Percentiles rank a stretch among this genome's conserved stretches.
These are phyloP conservation scores for Lutraria lutraria DNA, from an alignment of 2,888 invertebrate genomes.

Conservation along the genomic window DNA sequence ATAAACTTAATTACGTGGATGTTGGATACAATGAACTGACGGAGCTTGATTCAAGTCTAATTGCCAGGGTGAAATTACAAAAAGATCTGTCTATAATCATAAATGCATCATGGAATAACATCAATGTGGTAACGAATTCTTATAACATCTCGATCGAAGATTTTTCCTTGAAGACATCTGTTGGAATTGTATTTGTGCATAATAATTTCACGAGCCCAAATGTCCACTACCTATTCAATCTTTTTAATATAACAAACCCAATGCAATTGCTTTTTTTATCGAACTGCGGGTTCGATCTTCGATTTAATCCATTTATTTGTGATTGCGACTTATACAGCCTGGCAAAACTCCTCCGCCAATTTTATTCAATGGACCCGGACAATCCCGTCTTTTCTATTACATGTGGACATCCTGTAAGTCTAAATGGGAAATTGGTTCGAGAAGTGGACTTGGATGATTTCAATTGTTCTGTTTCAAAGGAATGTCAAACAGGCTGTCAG, in stretches of 20 bases:
- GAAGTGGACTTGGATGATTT: conserved; percentile 37
- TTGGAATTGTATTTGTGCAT: conserved; percentile 21
- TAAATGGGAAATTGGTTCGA: conserved; percentile 41
- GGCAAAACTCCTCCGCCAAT: conserved; percentile 24
- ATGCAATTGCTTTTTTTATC: neutral
- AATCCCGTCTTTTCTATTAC: conserved; percentile 53
- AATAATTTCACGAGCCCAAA: conserved; percentile 52
- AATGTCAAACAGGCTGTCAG: conserved; percentile 47
- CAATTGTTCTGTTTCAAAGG: conserved; percentile 49
- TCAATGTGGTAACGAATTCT: conserved; percentile 45
- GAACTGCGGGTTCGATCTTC: conserved; percentile 45
- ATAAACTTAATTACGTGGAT: conserved; percentile 22
- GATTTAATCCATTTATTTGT: conserved; percentile 63
- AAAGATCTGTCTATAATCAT: neutral
- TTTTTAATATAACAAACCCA: conserved; percentile 45
- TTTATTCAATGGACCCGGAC: conserved; percentile 46
- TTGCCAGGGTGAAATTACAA: conserved; percentile 11
- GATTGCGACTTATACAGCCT: conserved; percentile 51
- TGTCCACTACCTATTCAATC: conserved; percentile 17
- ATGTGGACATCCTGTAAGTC: conserved; percentile 34
- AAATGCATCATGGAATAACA: conserved; percentile 51
- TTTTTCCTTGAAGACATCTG: neutral
- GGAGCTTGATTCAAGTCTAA: conserved; percentile 39
- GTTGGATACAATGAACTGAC: conserved; percentile 48
- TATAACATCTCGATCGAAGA: conserved; percentile 36